phyloP scores from a whole-genome alignment of 2,888 invertebrate species.

The Luffia ferchaultella region DNA sequence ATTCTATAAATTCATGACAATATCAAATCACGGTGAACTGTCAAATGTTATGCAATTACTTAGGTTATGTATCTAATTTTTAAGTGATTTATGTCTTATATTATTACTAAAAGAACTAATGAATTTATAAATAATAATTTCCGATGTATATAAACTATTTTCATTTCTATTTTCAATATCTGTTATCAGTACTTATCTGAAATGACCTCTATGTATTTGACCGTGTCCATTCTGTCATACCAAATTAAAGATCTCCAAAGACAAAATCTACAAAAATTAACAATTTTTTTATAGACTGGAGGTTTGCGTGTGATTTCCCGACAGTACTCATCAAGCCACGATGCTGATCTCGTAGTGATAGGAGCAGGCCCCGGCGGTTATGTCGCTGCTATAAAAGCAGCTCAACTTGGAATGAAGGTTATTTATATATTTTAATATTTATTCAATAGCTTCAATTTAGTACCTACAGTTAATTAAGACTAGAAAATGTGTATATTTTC shows the following conservation, averaged over 20 bases:
- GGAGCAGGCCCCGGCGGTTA: constrained; percentile 99
- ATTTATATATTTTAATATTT: constrained; percentile 5
- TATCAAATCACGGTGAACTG: constrained; percentile 13
- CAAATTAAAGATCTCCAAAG: neutral
- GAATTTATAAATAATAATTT: no score
- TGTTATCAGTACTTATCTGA: neutral
- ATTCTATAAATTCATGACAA: neutral
- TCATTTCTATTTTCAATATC: neutral
- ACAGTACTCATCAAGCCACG: constrained; percentile 75
- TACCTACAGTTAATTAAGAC: constrained; percentile 3
- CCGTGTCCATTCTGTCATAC: constrained; percentile 21
- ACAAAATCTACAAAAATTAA: neutral
- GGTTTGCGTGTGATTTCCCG: constrained; percentile 45
- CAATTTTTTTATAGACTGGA: constrained; percentile 30
- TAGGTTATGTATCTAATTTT: neutral
- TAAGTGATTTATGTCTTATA: no score
- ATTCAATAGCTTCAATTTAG: constrained; percentile 4
- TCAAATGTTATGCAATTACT: constrained; percentile 42
- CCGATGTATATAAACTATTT: neutral
- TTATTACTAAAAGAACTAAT: no score
- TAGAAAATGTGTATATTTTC: neutral
- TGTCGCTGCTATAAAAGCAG: constrained; percentile 98
- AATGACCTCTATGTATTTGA: constrained; percentile 56
- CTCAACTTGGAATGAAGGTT: constrained; percentile 97
- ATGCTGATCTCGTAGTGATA: constrained; percentile 95